A percentile compares a stretch with the other conserved stretches of the same genome.
These are phyloP conservation scores for Choloepus didactylus DNA, from an alignment of 2,797 vertebrate species.

Conservation along the genomic window DNA sequence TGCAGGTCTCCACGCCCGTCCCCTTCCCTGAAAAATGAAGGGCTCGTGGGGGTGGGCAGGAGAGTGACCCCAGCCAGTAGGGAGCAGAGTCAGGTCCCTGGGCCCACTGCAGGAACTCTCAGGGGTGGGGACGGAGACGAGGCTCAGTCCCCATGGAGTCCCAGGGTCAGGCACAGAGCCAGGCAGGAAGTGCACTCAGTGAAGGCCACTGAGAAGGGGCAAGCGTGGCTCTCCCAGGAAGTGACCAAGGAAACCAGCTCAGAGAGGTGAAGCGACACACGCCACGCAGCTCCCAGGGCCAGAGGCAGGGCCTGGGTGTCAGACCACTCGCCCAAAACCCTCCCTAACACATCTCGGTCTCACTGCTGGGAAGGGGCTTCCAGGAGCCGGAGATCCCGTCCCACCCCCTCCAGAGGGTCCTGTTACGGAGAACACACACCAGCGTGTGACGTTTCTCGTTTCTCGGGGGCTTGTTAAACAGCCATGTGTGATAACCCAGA, in stretches of 20 bases:
- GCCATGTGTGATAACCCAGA: background rate
- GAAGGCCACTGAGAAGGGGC: too few species aligned
- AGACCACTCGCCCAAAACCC: accelerated
- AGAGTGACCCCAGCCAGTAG: too few species aligned
- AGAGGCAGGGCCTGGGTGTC: background rate
- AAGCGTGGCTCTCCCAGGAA: accelerated
- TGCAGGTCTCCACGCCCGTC: too few species aligned
- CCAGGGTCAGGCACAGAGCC: background rate
- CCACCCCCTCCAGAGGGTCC: background rate
- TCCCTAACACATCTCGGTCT: accelerated
- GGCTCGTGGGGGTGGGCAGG: too few species aligned
- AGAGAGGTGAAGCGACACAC: accelerated
- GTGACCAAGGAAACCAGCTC: background rate
- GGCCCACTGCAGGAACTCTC: too few species aligned
- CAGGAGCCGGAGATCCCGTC: background rate
- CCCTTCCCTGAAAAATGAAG: too few species aligned
- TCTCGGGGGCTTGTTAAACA: accelerated
- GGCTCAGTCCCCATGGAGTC: accelerated
- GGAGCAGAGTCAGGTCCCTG: too few species aligned
- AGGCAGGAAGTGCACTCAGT: background rate
- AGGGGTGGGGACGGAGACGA: accelerated
- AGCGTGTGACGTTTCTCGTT: accelerated
- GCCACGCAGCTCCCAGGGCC: background rate
- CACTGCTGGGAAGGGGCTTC: background rate
- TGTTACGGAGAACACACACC: accelerated